These are phyloP conservation scores for Helogale parvula DNA, from an alignment of 2,113 vertebrate species.

Conservation along the genomic window DNA sequence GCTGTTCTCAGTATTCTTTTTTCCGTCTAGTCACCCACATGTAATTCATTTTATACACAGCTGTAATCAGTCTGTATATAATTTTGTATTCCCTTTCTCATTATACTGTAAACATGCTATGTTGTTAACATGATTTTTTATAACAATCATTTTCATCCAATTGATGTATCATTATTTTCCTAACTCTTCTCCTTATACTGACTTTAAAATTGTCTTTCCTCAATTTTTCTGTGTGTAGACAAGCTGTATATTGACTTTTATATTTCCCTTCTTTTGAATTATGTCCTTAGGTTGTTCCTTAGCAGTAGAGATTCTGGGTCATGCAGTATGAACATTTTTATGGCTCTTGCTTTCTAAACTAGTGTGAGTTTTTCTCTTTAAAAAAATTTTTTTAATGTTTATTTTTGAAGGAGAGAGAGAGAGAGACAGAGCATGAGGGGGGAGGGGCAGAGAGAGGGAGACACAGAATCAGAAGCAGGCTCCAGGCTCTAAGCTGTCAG, in stretches of 20 bases:
- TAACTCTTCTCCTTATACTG: background rate
- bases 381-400: too few species aligned
- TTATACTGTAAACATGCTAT: constrained; percentile 37
- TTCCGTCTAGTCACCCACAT: background rate
- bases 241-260: constrained; percentile 5
- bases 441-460: too few species aligned
- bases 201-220: constrained; percentile 33
- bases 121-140: constrained; percentile 49
- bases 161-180: constrained; percentile 37
- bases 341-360: constrained; percentile 8
- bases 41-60: constrained; percentile 26
- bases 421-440: too few species aligned
- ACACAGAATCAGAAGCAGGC: too few species aligned
- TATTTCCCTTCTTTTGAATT: constrained; percentile 41
- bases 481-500: too few species aligned
- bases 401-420: too few species aligned
- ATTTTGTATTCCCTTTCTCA: constrained; percentile 50
- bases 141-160: constrained; percentile 21
- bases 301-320: background rate
- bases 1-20: constrained; percentile 42
- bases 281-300: background rate
- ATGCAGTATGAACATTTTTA: background rate
- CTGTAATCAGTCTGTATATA: background rate
- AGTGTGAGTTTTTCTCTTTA: background rate
- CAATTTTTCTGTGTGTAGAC: background rate